Evolutionary conservation across 2,113 vertebrate genomes (phyloP).

Genomic region (Camelus bactrianus): DNA sequence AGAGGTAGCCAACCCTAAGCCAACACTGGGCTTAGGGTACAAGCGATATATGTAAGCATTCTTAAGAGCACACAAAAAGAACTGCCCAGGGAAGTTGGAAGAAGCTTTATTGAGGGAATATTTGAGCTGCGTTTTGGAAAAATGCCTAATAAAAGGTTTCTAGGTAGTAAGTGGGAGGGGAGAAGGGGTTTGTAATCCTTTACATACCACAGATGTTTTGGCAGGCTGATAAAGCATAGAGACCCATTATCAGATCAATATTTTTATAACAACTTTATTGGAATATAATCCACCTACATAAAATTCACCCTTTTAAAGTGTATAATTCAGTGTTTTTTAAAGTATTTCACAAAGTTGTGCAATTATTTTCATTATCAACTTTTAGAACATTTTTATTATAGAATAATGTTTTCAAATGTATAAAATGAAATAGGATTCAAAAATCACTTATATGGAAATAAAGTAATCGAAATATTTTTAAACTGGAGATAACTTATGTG

Average conservation of each 20-base stretch:
- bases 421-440: background rate
- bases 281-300: background rate
- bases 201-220: background rate
- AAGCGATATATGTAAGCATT: background rate
- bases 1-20: background rate
- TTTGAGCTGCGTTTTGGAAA: background rate
- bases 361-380: background rate
- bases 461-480: background rate
- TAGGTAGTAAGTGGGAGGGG: background rate
- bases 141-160: constrained; percentile 39
- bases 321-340: background rate
- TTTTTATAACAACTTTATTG: background rate
- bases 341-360: background rate
- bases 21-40: background rate
- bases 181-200: background rate
- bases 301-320: background rate
- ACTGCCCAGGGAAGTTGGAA: background rate
- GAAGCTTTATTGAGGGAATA: background rate
- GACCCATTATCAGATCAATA: background rate
- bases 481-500: background rate
- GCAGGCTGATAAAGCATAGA: background rate
- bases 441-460: constrained; percentile 2
- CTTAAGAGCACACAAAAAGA: background rate
- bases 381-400: constrained; percentile 1
- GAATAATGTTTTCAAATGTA: background rate